A percentile compares a stretch with the other conserved stretches of the same genome.
Evolutionary conservation across 2,797 vertebrate genomes (phyloP).

Genomic region (Fistularia commersonii): DNA sequence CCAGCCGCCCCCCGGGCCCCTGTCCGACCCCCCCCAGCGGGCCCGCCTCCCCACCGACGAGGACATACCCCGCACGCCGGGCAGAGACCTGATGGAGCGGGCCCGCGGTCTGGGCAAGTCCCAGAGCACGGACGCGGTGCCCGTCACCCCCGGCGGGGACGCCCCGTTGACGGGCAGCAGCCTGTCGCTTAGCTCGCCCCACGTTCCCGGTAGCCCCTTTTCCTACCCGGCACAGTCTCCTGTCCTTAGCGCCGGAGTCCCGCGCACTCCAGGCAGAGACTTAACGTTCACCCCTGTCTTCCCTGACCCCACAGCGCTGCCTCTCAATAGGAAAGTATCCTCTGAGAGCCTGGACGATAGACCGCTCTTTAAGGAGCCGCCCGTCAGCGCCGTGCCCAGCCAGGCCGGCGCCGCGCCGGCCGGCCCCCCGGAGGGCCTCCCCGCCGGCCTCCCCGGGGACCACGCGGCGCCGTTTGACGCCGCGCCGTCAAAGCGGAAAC

Average conservation of each 20-base stretch:
- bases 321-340: constrained; percentile 82
- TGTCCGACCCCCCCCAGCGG: constrained; percentile 66
- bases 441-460: constrained; percentile 50
- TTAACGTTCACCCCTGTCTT: constrained; percentile 93
- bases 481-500: constrained; percentile 80
- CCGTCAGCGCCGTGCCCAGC: constrained; percentile 69
- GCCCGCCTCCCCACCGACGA: constrained; percentile 83
- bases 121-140: constrained; percentile 88
- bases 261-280: constrained; percentile 93
- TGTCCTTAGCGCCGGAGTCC: constrained; percentile 84
- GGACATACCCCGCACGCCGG: constrained; percentile 89
- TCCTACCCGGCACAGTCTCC: constrained; percentile 95
- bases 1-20: constrained; percentile 70
- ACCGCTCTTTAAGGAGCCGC: constrained; percentile 82
- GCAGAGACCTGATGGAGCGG: constrained; percentile 82
- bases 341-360: constrained; percentile 83
- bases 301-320: constrained; percentile 82
- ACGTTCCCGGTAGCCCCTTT: constrained; percentile 91
- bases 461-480: constrained; percentile 70
- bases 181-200: constrained; percentile 86
- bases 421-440: constrained; percentile 58
- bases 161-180: constrained; percentile 84
- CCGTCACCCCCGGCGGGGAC: constrained; percentile 86
- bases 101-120: constrained; percentile 82
- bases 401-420: constrained; percentile 65